These are phyloP conservation scores for Gandaritis pyraliata DNA, from an alignment of 2,888 invertebrate species.

Conservation along the genomic window DNA sequence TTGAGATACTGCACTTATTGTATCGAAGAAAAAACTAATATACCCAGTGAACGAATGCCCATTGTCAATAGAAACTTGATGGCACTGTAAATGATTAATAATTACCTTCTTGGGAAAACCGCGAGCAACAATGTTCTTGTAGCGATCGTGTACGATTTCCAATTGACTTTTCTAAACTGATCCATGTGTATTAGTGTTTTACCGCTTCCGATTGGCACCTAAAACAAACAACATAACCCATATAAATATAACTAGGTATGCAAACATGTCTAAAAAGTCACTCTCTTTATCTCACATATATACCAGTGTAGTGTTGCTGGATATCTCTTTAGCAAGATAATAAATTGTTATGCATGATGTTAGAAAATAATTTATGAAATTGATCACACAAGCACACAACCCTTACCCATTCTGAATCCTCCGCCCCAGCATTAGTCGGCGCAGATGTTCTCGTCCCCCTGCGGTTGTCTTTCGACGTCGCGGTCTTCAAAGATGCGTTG, in stretches of 20 bases:
- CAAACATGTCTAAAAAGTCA: no score
- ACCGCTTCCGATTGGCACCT: slow-evolving; percentile 78
- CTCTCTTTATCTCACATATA: no score
- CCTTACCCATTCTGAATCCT: slow-evolving; percentile 51
- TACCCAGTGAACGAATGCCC: no score
- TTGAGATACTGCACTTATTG: no score
- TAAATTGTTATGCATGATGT: no score
- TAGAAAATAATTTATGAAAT: no score
- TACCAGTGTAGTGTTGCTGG: no score
- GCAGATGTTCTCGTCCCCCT: slow-evolving; percentile 11
- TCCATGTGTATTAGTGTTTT: slow-evolving; percentile 71
- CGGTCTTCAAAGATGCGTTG: slow-evolving; percentile 21
- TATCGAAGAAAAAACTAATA: neutral
- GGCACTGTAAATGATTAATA: neutral
- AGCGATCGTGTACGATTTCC: slow-evolving; percentile 77
- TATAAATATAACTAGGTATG: no score
- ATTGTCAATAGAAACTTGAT: neutral
- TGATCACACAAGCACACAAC: no score
- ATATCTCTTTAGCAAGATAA: no score
- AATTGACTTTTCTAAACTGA: slow-evolving; percentile 72
- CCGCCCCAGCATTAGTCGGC: slow-evolving; percentile 12
- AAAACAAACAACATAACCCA: slow-evolving; percentile 42
- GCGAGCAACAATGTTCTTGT: slow-evolving; percentile 77
- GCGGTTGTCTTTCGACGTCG: slow-evolving; percentile 21
- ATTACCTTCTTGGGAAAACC: slow-evolving; percentile 73